These are phyloP conservation scores for Lycaena phlaeas DNA, from an alignment of 2,888 invertebrate genomes.

Conservation along the genomic window DNA sequence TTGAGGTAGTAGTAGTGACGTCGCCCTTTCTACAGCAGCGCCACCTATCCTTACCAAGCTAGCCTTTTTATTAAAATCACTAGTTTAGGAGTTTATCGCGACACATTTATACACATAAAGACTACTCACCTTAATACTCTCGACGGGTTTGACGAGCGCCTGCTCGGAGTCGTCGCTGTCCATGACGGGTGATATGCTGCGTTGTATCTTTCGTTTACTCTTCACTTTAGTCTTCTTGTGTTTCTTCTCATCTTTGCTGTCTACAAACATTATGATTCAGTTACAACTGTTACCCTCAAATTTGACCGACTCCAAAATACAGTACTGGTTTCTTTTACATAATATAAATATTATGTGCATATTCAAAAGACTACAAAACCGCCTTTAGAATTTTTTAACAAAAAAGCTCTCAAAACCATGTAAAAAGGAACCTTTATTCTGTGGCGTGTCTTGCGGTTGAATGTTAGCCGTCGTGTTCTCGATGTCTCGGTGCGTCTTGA, in stretches of 20 bases:
- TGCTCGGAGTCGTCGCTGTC: slow-evolving; percentile 61
- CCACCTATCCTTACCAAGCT: too few relatives aligned
- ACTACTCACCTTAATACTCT: slow-evolving; percentile 62
- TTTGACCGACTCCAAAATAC: too few relatives aligned
- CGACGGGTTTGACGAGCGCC: slow-evolving; percentile 51
- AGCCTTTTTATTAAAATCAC: too few relatives aligned
- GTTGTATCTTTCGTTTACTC: slow-evolving; percentile 35
- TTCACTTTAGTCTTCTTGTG: slow-evolving; percentile 48
- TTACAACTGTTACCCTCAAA: too few relatives aligned
- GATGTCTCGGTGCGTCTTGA: slow-evolving; percentile 58
- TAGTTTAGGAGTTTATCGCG: too few relatives aligned
- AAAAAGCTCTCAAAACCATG: background rate
- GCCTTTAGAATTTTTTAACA: background rate
- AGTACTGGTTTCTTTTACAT: too few relatives aligned
- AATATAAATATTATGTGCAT: too few relatives aligned
- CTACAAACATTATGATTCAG: slow-evolving; percentile 22
- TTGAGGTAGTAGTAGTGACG: too few relatives aligned
- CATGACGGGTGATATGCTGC: slow-evolving; percentile 31
- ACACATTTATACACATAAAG: too few relatives aligned
- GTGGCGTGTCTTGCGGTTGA: slow-evolving; percentile 50
- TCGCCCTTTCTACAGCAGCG: too few relatives aligned
- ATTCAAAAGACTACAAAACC: background rate
- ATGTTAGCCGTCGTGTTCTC: slow-evolving; percentile 65
- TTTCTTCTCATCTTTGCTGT: slow-evolving; percentile 48
- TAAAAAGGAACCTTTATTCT: slow-evolving; percentile 36